Percentiles rank a stretch among this genome's conserved stretches.
These are phyloP conservation scores for Sipha flava DNA, from an alignment of 1,140 invertebrate species.

Conservation along the genomic window DNA sequence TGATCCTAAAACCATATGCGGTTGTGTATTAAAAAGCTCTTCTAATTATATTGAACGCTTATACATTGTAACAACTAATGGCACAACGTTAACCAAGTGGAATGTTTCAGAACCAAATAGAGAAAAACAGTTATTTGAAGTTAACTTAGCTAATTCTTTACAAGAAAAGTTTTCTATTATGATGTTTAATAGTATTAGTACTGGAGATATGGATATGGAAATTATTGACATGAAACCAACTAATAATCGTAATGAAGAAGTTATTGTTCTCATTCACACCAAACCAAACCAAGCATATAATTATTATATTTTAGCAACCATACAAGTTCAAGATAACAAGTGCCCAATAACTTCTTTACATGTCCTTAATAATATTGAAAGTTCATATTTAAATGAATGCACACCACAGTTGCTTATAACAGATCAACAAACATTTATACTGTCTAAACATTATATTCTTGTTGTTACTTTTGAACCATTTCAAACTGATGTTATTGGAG, in stretches of 20 bases:
- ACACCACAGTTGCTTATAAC: neutral
- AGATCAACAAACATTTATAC: constrained; percentile 17
- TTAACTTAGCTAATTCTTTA: constrained; percentile 6
- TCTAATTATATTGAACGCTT: neutral
- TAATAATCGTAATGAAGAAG: constrained; percentile 13
- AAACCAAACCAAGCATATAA: constrained; percentile 22
- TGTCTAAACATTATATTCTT: constrained; percentile 15
- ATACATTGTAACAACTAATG: constrained; percentile 6
- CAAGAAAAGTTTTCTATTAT: constrained; percentile 30
- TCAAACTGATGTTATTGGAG: constrained; percentile 14
- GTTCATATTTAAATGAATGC: constrained; percentile 16
- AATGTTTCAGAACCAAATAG: constrained; percentile 11
- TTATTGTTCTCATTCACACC: constrained; percentile 8
- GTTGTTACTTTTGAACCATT: constrained; percentile 28
- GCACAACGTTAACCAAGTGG: constrained; percentile 19
- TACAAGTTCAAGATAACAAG: constrained; percentile 19
- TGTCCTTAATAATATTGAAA: constrained; percentile 19
- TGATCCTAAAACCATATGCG: constrained; percentile 18
- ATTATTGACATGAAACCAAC: constrained; percentile 23
- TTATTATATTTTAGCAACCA: constrained; percentile 19
- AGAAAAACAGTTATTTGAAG: constrained; percentile 27
- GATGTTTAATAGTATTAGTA: constrained; percentile 27
- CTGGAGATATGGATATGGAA: constrained; percentile 28
- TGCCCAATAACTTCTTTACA: constrained; percentile 12
- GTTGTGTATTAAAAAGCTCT: constrained; percentile 15